These are phyloP conservation scores for Gracilinanus agilis DNA, from an alignment of 2,113 vertebrate genomes.

Conservation along the genomic window DNA sequence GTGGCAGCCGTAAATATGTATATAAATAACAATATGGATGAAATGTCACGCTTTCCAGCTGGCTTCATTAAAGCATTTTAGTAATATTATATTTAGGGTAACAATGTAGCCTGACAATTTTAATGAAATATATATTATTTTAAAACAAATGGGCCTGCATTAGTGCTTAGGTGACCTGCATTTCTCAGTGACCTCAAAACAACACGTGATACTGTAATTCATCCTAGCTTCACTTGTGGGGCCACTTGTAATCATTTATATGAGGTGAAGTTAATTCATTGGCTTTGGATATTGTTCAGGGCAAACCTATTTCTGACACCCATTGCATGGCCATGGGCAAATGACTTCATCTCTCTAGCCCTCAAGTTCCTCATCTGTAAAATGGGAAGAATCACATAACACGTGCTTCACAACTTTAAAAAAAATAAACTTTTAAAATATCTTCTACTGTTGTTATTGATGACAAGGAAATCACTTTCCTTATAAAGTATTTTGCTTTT, in stretches of 20 bases:
- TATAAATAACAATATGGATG: conserved; percentile 86
- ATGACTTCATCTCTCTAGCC: neutral
- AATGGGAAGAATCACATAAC: neutral
- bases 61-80: conserved; percentile 80
- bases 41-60: conserved; percentile 83
- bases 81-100: conserved; percentile 77
- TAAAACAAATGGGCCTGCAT: conserved; percentile 60
- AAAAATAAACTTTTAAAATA: neutral
- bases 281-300: neutral
- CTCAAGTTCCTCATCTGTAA: neutral
- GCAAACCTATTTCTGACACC: neutral
- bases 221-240: neutral
- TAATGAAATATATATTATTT: conserved; percentile 57
- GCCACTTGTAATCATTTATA: neutral
- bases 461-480: neutral
- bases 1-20: conserved; percentile 85
- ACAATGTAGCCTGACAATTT: conserved; percentile 72
- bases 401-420: neutral
- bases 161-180: conserved; percentile 29
- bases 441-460: neutral
- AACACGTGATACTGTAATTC: neutral
- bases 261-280: neutral
- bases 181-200: conserved; percentile 4
- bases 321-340: neutral
- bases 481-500: neutral